Evolutionary conservation across 2,113 vertebrate genomes (phyloP).

Genomic region (Australoheros scitulus): DNA sequence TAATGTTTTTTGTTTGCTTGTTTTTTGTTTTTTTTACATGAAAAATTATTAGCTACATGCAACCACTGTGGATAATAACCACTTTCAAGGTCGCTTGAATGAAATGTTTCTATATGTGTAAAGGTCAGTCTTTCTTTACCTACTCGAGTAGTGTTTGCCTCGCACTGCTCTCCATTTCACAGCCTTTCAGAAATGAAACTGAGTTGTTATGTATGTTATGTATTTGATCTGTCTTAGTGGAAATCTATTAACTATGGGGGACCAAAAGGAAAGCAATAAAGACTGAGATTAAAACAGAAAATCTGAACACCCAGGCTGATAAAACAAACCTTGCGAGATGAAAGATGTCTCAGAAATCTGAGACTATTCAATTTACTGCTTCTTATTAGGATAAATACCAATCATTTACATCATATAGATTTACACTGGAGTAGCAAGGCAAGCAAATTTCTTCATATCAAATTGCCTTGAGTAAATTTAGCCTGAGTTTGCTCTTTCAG

Average conservation of each 20-base stretch:
- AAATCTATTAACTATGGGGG: neutral
- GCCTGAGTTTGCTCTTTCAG: conserved; percentile 5
- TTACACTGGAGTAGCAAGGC: conserved; percentile 1
- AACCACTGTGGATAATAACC: neutral
- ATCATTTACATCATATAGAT: conserved; percentile 16
- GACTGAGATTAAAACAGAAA: neutral
- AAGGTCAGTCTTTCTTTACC: conserved; percentile 9
- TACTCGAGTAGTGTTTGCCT: neutral
- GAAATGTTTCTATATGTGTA: conserved; percentile 3
- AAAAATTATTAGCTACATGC: neutral
- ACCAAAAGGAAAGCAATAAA: neutral
- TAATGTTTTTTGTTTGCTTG: neutral
- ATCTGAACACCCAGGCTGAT: neutral
- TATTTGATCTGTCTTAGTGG: conserved; percentile 7
- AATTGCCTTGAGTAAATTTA: conserved; percentile 29
- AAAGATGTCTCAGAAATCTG: neutral
- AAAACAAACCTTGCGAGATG: neutral
- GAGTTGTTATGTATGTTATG: neutral
- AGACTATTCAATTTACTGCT: neutral
- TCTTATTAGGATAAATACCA: neutral
- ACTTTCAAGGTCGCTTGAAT: conserved; percentile 7
- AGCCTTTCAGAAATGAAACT: conserved; percentile 11
- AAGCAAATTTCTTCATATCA: conserved; percentile 23
- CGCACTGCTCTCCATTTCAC: conserved; percentile 13
- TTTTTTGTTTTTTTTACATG: neutral